Percentiles rank a stretch among this genome's conserved stretches.
Conservation (phyloP, 1,140 invertebrate genomes). For the Neuroterus valhalla region DNA sequence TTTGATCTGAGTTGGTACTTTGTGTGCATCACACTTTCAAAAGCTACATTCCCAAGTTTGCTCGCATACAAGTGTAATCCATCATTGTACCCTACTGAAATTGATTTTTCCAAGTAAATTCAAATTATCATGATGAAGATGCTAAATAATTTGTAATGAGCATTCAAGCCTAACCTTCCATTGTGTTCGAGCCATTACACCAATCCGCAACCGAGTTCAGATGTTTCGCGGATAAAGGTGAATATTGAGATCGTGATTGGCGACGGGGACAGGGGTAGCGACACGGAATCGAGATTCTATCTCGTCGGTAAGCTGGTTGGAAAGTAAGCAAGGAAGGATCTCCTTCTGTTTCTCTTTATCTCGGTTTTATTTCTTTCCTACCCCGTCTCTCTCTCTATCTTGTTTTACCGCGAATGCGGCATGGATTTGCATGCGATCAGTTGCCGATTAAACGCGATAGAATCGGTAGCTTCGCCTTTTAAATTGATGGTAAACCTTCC, state of each 20-base stretch:
- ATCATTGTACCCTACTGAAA: no score
- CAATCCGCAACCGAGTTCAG: conserved; percentile 10
- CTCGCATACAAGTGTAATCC: no score
- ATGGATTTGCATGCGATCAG: conserved; percentile 60
- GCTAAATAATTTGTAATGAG: neutral
- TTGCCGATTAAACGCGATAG: conserved; percentile 59
- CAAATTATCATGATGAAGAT: no score
- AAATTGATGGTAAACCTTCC: conserved; percentile 29
- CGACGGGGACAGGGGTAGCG: conserved; percentile 39
- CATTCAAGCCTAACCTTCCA: neutral
- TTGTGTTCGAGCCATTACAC: conserved; percentile 18
- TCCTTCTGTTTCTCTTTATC: conserved; percentile 2
- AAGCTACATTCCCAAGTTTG: no score
- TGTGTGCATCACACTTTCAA: no score
- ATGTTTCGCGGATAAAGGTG: conserved; percentile 23
- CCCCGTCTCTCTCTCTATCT: conserved; percentile 29
- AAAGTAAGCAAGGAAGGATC: conserved; percentile 30
- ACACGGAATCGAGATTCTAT: conserved; percentile 57
- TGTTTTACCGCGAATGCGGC: conserved; percentile 37
- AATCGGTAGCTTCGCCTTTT: conserved; percentile 41
- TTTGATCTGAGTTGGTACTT: no score
- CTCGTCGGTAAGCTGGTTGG: conserved; percentile 34
- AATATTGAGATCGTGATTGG: conserved; percentile 50
- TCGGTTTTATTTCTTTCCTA: conserved; percentile 9
- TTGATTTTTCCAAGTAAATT: no score